phyloP scores from a whole-genome alignment of 2,113 vertebrate genomes.

The Merops nubicus region DNA sequence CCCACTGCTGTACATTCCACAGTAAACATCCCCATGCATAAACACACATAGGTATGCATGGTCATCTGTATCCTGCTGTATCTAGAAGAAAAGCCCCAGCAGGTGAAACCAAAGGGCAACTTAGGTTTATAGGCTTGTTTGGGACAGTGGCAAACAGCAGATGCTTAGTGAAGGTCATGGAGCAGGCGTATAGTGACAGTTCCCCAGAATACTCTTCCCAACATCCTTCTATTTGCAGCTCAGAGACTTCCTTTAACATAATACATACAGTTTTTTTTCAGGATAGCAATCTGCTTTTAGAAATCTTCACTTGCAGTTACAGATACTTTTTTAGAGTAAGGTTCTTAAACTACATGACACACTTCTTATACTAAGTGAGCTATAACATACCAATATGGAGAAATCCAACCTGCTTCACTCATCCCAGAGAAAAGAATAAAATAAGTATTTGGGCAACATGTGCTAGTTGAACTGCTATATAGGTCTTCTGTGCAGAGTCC shows the following conservation, averaged over 20 bases:
- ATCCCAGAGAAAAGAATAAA: background rate
- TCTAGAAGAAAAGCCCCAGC: background rate
- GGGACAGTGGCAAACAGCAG: background rate
- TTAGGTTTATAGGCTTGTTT: background rate
- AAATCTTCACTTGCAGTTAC: constrained; percentile 48
- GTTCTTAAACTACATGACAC: background rate
- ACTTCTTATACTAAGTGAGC: background rate
- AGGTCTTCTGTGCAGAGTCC: background rate
- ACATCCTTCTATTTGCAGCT: background rate
- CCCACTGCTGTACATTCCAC: background rate
- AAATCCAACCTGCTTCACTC: background rate
- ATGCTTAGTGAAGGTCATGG: background rate
- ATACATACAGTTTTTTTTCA: constrained; percentile 40
- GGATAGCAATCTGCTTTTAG: background rate
- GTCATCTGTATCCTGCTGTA: background rate
- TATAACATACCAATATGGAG: background rate
- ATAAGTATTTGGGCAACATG: background rate
- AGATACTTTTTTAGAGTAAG: constrained; percentile 12
- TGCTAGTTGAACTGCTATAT: background rate
- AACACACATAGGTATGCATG: accelerated
- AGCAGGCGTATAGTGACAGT: background rate
- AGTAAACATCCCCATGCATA: background rate
- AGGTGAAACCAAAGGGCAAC: background rate
- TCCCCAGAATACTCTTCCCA: background rate
- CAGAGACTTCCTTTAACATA: constrained; percentile 57